Conservation (phyloP, 2,888 invertebrate genomes). For the Tinea pellionella region DNA sequence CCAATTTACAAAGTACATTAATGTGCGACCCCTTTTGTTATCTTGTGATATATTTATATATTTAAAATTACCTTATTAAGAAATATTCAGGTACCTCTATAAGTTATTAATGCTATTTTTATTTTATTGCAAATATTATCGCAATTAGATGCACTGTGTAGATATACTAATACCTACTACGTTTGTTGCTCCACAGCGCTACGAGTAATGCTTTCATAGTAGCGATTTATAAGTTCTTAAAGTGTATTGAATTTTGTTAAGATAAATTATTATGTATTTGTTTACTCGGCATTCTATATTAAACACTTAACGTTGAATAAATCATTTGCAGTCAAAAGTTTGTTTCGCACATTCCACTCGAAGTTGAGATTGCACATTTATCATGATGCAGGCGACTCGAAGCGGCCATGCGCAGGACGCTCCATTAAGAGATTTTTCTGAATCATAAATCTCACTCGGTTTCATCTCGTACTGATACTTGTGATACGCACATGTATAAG, state of each 20-base stretch:
- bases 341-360: slow-evolving; percentile 53
- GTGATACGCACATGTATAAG: slow-evolving; percentile 41
- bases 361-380: slow-evolving; percentile 69
- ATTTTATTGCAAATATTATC: too few relatives aligned
- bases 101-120: too few relatives aligned
- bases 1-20: slow-evolving; percentile 58
- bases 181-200: too few relatives aligned
- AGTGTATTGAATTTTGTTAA: background rate
- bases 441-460: slow-evolving; percentile 67
- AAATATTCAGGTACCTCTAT: too few relatives aligned
- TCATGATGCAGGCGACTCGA: slow-evolving; percentile 30
- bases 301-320: slow-evolving; percentile 44
- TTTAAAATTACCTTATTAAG: background rate
- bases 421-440: slow-evolving; percentile 69
- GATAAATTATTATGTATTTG: background rate
- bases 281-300: slow-evolving; percentile 11
- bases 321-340: slow-evolving; percentile 63
- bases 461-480: slow-evolving; percentile 60
- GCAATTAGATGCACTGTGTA: too few relatives aligned
- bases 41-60: background rate
- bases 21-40: slow-evolving; percentile 29
- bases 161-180: too few relatives aligned
- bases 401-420: slow-evolving; percentile 52
- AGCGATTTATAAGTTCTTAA: too few relatives aligned
- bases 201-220: too few relatives aligned